These are phyloP conservation scores for Tor tambroides DNA, from an alignment of 2,113 vertebrate genomes.

Conservation along the genomic window DNA sequence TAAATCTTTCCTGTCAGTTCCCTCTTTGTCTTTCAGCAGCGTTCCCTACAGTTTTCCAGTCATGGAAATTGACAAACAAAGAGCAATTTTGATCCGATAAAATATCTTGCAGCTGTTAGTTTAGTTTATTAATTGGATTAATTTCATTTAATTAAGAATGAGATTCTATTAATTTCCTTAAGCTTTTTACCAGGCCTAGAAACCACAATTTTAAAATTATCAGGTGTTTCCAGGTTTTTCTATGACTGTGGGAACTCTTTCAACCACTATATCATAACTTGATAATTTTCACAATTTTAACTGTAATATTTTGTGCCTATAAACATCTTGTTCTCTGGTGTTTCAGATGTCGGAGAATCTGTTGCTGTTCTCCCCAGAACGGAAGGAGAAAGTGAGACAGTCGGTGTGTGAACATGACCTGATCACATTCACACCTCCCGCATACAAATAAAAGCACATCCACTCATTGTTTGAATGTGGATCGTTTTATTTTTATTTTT, in stretches of 20 bases:
- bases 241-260: background rate
- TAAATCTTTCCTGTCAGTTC: background rate
- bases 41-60: background rate
- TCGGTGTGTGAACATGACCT: slow-evolving; percentile 75
- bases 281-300: background rate
- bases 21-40: background rate
- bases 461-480: background rate
- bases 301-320: background rate
- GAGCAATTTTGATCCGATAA: background rate
- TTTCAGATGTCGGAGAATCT: slow-evolving; percentile 59
- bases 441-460: slow-evolving; percentile 22
- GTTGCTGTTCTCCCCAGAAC: slow-evolving; percentile 74
- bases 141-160: too few relatives aligned
- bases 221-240: background rate
- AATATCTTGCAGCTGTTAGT: background rate
- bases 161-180: too few relatives aligned
- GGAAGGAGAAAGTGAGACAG: slow-evolving; percentile 66
- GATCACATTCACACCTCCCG: slow-evolving; percentile 76
- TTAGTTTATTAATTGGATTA: too few relatives aligned
- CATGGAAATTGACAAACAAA: background rate
- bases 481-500: slow-evolving; percentile 18
- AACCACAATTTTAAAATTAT: background rate
- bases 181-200: background rate
- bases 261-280: background rate
- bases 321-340: background rate